phyloP scores from a whole-genome alignment of 2,888 invertebrate species.

The Pycnomerus fuliginosus region DNA sequence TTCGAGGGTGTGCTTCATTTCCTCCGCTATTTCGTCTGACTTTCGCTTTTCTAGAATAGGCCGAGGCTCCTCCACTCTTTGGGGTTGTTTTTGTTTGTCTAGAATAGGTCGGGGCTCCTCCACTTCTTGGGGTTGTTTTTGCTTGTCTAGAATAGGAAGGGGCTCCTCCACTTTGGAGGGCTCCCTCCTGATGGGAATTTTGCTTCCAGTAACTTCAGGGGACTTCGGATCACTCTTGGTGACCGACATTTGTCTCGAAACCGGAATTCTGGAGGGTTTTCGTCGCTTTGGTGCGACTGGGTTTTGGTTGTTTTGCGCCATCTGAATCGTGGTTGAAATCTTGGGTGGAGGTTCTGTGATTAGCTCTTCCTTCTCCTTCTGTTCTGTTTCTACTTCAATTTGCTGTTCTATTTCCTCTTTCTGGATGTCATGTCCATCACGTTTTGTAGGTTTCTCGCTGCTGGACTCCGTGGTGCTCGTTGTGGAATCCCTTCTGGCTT shows the following conservation, averaged over 20 bases:
- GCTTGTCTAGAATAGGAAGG: slow-evolving; percentile 11
- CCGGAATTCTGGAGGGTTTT: slow-evolving; percentile 48
- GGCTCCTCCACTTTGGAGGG: slow-evolving; percentile 17
- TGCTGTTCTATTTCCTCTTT: neutral
- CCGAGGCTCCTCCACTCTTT: neutral
- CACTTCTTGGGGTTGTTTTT: neutral
- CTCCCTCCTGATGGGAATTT: slow-evolving; percentile 45
- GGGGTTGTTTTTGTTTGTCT: slow-evolving; percentile 1
- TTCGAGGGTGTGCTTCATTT: slow-evolving; percentile 33
- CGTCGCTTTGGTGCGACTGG: slow-evolving; percentile 34
- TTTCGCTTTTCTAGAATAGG: slow-evolving; percentile 5
- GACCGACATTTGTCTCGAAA: slow-evolving; percentile 43
- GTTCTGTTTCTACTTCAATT: slow-evolving; percentile 1
- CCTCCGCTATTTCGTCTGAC: slow-evolving; percentile 33
- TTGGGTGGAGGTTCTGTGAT: slow-evolving; percentile 17
- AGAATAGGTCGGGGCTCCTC: neutral
- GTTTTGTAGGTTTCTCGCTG: slow-evolving; percentile 30
- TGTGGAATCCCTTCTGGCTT: slow-evolving; percentile 26
- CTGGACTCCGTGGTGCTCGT: slow-evolving; percentile 39
- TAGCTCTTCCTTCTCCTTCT: slow-evolving; percentile 2
- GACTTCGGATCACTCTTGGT: slow-evolving; percentile 39
- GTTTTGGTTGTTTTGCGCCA: slow-evolving; percentile 42
- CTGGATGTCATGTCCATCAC: slow-evolving; percentile 8
- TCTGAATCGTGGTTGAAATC: slow-evolving; percentile 43
- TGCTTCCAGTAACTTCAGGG: slow-evolving; percentile 34